Percentiles rank a stretch among this genome's conserved stretches.
These are phyloP conservation scores for Troilus luridus DNA, from an alignment of 2,888 invertebrate genomes.

Conservation along the genomic window DNA sequence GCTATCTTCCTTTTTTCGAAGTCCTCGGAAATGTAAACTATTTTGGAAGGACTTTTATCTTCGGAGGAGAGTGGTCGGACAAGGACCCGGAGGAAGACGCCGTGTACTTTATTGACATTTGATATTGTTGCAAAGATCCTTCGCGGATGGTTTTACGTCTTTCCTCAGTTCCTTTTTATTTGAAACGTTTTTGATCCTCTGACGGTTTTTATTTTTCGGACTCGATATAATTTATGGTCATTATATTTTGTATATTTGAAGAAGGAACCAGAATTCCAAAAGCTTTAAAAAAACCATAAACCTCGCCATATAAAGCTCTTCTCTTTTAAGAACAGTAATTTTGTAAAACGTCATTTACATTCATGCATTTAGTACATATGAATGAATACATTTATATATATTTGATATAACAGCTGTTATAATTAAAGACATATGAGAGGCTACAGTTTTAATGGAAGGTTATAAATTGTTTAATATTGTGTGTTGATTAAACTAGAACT, in stretches of 20 bases:
- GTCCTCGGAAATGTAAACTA: not conserved
- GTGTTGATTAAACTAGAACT: too few relatives aligned
- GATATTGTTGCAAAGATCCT: not conserved
- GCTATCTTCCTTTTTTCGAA: not conserved
- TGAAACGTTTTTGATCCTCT: not conserved
- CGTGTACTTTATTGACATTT: not conserved
- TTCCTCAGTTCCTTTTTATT: not conserved
- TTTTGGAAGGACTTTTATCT: not conserved
- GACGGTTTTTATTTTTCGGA: not conserved
- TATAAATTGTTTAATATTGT: too few relatives aligned
- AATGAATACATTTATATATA: not conserved
- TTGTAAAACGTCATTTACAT: not conserved
- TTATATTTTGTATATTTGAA: not conserved
- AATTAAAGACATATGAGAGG: too few relatives aligned
- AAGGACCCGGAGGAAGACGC: not conserved
- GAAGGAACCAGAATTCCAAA: not conserved
- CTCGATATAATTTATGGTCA: not conserved
- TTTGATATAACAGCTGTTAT: not conserved
- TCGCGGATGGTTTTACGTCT: not conserved
- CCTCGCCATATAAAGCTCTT: not conserved
- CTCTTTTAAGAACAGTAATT: not conserved
- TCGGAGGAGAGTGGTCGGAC: not conserved
- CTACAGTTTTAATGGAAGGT: too few relatives aligned
- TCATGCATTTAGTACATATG: not conserved
- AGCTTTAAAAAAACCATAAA: not conserved